Percentiles rank a stretch among this genome's conserved stretches.
Conservation (phyloP, 2,888 invertebrate species). For the Muschampia plurimacula region DNA sequence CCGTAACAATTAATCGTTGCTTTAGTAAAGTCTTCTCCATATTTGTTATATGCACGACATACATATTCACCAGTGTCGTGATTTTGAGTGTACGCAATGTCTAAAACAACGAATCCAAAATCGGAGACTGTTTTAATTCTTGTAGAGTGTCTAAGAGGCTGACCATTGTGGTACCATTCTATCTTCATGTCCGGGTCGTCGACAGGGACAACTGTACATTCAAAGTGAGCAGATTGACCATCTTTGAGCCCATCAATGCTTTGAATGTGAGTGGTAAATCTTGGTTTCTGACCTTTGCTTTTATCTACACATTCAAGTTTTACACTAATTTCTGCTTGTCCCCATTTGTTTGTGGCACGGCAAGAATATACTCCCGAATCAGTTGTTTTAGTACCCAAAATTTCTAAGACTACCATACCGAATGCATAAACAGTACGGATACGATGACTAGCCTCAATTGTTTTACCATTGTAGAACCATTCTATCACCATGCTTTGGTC, state of each 20-base stretch:
- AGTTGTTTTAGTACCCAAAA: constrained; percentile 96
- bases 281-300: constrained; percentile 94
- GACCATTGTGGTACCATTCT: constrained; percentile 98
- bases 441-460: constrained; percentile 95
- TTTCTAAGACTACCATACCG: constrained; percentile 98
- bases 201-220: constrained; percentile 96
- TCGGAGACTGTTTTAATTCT: constrained; percentile 97
- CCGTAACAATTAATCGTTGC: constrained; percentile 94
- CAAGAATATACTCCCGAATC: constrained; percentile 97
- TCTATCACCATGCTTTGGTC: constrained; percentile 97
- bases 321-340: constrained; percentile 94
- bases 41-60: constrained; percentile 96
- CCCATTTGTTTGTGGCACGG: constrained; percentile 95
- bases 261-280: constrained; percentile 95
- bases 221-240: constrained; percentile 97
- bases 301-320: constrained; percentile 93
- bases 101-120: constrained; percentile 97
- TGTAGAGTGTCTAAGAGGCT: constrained; percentile 94
- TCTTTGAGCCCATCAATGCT: constrained; percentile 94
- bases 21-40: constrained; percentile 94
- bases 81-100: constrained; percentile 96
- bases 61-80: constrained; percentile 97
- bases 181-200: constrained; percentile 97
- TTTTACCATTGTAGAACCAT: constrained; percentile 98
- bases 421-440: constrained; percentile 98